Evolutionary conservation across 2,113 vertebrate genomes (phyloP), one percentile per base, ranked within the genome.

Genomic region (Thryonomys swinderianus): DNA sequence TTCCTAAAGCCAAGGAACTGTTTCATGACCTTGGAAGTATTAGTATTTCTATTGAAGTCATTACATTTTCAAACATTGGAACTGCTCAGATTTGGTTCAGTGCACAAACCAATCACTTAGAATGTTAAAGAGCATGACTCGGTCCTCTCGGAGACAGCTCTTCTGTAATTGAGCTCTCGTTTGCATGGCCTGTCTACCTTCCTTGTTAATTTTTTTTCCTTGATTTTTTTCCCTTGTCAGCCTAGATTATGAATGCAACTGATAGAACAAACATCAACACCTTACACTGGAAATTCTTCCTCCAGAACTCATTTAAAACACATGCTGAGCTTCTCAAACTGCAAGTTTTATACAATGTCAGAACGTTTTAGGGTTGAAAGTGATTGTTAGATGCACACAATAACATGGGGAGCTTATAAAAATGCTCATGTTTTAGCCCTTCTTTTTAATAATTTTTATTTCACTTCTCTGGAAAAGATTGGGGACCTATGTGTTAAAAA

Each of bases 51-150:
- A 94, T 91, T 94, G 95, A 88, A 97, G 94, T 96, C 93, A 96
- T 96, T 97, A 89, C 89, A 92, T 96, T 98, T 97, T 97, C 92
- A 98, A 98, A 79, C 85, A 93, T 40, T 97, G 85, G 48, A 98
- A 83, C 53, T 66, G 88, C 91, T 97, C 94, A 57, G 81, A 97
- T 87, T 97, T 97, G 96, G 89, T 89, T 96, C 95, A 96, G 82
- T 98, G 88, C 92, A 98, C 93, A 98, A 98, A 97, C 45, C 57
- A 57, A 88, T 98, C 93, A 96, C 92, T 98, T 97, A 97, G 95
- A 95, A 20, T 96, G 97, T 97, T 97, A 97, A 98, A 86, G 94
- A 98, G 85, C 90, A 90, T 85, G 89, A 90, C 90, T 94, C 69
- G 78, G 84, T 93, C 83, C 95, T 97, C 83, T 59, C 95, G 88